Base-by-base conservation (phyloP, 2,113 vertebrate genomes). In the Turnix velox region DNA sequence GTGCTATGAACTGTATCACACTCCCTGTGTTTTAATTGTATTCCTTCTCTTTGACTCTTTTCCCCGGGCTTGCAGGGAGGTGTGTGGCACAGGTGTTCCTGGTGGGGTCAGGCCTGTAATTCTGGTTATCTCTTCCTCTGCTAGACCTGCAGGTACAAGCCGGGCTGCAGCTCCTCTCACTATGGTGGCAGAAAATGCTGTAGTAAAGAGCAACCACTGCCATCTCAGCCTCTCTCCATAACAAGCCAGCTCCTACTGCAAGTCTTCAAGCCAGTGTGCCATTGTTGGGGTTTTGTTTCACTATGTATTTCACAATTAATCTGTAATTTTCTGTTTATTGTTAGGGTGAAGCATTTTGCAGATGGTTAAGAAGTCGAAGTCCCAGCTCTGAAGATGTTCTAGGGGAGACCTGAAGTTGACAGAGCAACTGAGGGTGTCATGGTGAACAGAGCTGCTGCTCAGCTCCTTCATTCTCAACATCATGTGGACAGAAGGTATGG, bases 61-160 rank as follows among this genome's bases (percentile, higher is more conserved):
- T 46, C 85, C 40, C 33, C 17, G 27, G 59, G 66, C 58, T 59
- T 28, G 67, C 24, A 35, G 85, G 23, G 84, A 18, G 35, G 23
- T 12, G 5, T 4, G 12, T 11, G 28, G 13, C 43, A 18, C 1
- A 0, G 40, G 19, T n/a, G 54, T 30, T 37, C 67, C 63, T 7
- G 25, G 49, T 6, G 43, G 48, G 61, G 33, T 52, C 62, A 42
- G 49, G 33, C 20, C 67, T 57, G 48, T 57, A 31, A 57, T 74
- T 74, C 37, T 45, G 79, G 48, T 84, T 62, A 27, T 68, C 48
- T 57, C 8, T n/a, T 23, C 14, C n/a, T 51, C 61, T 40, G 67
- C 55, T 54, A 79, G 61, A 11, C 66, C 78, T 63, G 48, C 42
- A 46, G 42, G 72, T 59, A 67, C 48, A 62, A 35, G 54, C 25